A percentile compares a stretch with the other conserved stretches of the same genome.
Conservation (phyloP, 2,113 vertebrate species). For the Syrrhaptes paradoxus region DNA sequence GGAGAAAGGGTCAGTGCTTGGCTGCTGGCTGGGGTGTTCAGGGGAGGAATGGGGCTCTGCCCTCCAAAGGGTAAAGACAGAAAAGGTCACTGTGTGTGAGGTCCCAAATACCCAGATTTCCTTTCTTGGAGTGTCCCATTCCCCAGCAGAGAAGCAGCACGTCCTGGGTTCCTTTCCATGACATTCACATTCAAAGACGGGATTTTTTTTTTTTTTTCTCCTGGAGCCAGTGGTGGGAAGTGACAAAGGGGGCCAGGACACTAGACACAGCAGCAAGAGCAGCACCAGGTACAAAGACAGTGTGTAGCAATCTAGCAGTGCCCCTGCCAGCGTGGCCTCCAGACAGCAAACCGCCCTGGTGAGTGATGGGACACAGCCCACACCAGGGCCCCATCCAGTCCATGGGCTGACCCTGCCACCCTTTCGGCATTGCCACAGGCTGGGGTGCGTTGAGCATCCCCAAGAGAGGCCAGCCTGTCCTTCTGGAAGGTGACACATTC, state of each 20-base stretch:
- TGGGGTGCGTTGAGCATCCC: neutral
- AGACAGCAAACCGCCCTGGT: neutral
- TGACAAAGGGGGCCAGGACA: accelerated
- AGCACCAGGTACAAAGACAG: neutral
- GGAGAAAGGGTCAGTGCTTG: neutral
- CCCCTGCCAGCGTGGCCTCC: accelerated
- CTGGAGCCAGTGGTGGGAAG: neutral
- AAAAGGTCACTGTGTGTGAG: neutral
- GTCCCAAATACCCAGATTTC: neutral
- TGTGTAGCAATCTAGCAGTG: neutral
- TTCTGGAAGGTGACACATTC: neutral
- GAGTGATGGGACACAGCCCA: neutral
- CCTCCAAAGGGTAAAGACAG: neutral
- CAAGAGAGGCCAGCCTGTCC: neutral
- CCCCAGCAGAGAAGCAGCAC: neutral
- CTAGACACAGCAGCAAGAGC: neutral
- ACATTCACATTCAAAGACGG: neutral
- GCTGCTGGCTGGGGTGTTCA: neutral
- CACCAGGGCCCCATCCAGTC: neutral
- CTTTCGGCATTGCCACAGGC: neutral
- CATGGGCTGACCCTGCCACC: neutral
- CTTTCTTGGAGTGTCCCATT: neutral
- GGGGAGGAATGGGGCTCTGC: neutral
- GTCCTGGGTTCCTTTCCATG: neutral
- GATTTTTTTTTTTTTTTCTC: neutral